phyloP scores from a whole-genome alignment of 2,113 vertebrate genomes.

The Seriola aureovittata region DNA sequence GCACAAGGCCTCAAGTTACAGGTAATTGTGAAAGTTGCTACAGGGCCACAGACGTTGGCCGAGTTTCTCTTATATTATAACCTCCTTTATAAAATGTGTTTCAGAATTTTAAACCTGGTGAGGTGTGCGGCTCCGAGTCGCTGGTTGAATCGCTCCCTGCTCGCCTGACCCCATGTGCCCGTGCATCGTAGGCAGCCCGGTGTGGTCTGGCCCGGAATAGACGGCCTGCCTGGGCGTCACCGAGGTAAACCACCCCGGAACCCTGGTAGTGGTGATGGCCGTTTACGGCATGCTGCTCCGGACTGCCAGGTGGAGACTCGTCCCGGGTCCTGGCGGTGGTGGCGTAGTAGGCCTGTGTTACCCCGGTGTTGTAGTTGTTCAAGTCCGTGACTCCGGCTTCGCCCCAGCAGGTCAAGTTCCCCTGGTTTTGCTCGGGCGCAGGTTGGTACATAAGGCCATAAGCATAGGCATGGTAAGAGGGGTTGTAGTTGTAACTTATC shows the following conservation, averaged over 20 bases:
- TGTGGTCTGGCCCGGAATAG: constrained; percentile 38
- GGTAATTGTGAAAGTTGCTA: not conserved
- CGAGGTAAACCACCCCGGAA: constrained; percentile 51
- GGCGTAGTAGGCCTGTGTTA: constrained; percentile 58
- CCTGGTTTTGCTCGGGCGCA: constrained; percentile 68
- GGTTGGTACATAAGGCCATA: constrained; percentile 78
- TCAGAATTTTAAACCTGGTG: constrained; percentile 64
- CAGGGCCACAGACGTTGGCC: no score
- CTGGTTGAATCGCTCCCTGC: constrained; percentile 68
- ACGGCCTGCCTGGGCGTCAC: constrained; percentile 43
- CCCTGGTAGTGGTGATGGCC: constrained; percentile 53
- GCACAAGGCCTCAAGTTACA: not conserved
- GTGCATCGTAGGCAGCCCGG: not conserved
- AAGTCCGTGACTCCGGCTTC: constrained; percentile 41
- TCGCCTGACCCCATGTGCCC: constrained; percentile 34
- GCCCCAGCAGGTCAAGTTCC: constrained; percentile 59
- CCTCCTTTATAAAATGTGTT: not conserved
- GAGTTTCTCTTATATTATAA: not conserved
- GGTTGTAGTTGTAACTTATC: constrained; percentile 77
- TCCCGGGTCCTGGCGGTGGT: constrained; percentile 22
- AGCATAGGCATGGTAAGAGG: constrained; percentile 77
- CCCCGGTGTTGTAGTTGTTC: constrained; percentile 54
- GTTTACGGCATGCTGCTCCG: constrained; percentile 35
- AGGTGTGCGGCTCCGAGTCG: constrained; percentile 76
- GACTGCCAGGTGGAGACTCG: constrained; percentile 63